Conservation (phyloP, 2,888 invertebrate genomes). For the Callimorpha dominula region DNA sequence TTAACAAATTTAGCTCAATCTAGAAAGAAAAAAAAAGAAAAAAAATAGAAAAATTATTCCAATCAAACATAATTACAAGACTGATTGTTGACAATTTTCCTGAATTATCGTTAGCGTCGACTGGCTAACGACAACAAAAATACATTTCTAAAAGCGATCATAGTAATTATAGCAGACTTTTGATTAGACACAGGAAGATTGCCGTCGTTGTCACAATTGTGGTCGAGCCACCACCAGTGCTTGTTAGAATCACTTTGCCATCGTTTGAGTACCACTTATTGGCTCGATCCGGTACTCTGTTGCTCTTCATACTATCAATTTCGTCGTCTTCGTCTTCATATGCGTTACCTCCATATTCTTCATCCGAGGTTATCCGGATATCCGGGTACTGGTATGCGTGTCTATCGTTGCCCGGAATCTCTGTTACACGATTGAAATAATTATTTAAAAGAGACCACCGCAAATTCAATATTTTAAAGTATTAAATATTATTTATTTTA, state of each 20-base stretch:
- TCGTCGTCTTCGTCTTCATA: slow-evolving; percentile 76
- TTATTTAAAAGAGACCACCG: slow-evolving; percentile 25
- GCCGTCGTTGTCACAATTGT: slow-evolving; percentile 51
- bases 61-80: slow-evolving; percentile 47
- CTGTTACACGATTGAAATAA: slow-evolving; percentile 58
- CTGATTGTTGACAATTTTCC: slow-evolving; percentile 48
- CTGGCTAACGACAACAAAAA: slow-evolving; percentile 35
- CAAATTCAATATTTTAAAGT: slow-evolving; percentile 29
- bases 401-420: slow-evolving; percentile 83
- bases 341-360: slow-evolving; percentile 77
- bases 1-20: slow-evolving; percentile 32
- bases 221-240: slow-evolving; percentile 58
- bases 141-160: slow-evolving; percentile 32
- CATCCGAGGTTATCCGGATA: slow-evolving; percentile 73
- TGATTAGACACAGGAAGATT: slow-evolving; percentile 59
- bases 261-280: slow-evolving; percentile 85
- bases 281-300: slow-evolving; percentile 81
- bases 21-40: slow-evolving; percentile 31
- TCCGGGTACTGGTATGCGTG: slow-evolving; percentile 80
- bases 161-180: slow-evolving; percentile 54
- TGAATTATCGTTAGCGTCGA: slow-evolving; percentile 41
- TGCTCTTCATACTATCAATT: slow-evolving; percentile 72
- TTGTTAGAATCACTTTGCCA: slow-evolving; percentile 69
- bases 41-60: slow-evolving; percentile 41
- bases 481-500: slow-evolving; percentile 19